These are phyloP conservation scores for Eueremaeus valkanovi DNA, from an alignment of 2,888 invertebrate species.

Conservation along the genomic window DNA sequence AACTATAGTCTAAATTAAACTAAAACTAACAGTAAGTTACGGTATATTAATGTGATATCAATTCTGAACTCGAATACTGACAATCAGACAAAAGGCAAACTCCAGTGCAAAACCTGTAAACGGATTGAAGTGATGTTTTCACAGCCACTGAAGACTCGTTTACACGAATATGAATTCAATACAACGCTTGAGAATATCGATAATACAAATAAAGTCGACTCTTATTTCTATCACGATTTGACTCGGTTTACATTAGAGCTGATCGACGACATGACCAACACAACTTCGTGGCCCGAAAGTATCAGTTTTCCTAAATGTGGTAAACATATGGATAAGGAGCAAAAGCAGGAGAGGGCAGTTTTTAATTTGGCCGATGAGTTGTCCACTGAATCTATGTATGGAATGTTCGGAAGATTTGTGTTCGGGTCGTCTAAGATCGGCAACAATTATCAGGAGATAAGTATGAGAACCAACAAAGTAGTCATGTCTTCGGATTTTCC, in stretches of 20 bases:
- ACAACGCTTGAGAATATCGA: conserved; percentile 1
- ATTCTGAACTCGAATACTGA: too few relatives aligned
- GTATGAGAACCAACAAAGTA: conserved; percentile 35
- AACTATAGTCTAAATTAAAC: neutral
- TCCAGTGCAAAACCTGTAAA: conserved; percentile 65
- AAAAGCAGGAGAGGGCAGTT: conserved; percentile 29
- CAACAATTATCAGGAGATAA: conserved; percentile 41
- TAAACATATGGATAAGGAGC: conserved; percentile 32
- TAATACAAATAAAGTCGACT: conserved; percentile 60
- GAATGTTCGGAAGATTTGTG: conserved; percentile 41
- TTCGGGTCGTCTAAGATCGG: conserved; percentile 8
- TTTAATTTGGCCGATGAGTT: conserved; percentile 24
- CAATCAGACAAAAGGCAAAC: conserved; percentile 57
- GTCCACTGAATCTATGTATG: conserved; percentile 29
- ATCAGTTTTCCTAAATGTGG: conserved; percentile 31
- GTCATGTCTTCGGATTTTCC: neutral
- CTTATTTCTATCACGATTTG: conserved; percentile 84
- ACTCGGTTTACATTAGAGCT: conserved; percentile 56
- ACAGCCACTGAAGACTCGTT: conserved; percentile 66
- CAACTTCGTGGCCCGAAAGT: conserved; percentile 5
- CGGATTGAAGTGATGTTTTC: conserved; percentile 72
- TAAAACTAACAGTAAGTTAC: conserved; percentile 26
- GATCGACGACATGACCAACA: conserved; percentile 57
- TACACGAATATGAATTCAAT: conserved; percentile 63
- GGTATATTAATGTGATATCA: too few relatives aligned